A percentile compares a stretch with the other conserved stretches of the same genome.
These are phyloP conservation scores for Heterocephalus glaber DNA, from an alignment of 2,113 vertebrate species.

Conservation along the genomic window DNA sequence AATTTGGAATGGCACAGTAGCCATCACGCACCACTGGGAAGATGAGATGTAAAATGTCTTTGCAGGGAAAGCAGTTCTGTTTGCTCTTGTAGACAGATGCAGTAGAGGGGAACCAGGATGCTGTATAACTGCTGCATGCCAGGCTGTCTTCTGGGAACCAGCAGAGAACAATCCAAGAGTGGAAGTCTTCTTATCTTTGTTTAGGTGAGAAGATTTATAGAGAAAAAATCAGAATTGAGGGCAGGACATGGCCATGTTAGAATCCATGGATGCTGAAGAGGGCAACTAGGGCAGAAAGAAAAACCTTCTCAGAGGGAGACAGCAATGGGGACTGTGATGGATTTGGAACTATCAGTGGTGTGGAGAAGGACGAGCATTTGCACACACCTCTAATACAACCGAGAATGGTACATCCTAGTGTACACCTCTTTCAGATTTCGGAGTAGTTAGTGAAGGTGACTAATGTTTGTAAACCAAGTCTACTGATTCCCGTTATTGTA, in stretches of 20 bases:
- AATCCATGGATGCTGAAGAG: not conserved
- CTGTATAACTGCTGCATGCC: not conserved
- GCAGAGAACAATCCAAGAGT: not conserved
- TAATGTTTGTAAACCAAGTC: no score
- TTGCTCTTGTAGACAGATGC: not conserved
- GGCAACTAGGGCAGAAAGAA: not conserved
- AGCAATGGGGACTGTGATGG: rapidly evolving
- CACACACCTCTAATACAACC: not conserved
- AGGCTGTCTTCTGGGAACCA: not conserved
- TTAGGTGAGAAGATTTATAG: not conserved
- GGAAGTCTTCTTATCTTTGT: not conserved
- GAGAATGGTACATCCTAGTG: no score
- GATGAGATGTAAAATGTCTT: not conserved
- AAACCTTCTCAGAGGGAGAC: not conserved
- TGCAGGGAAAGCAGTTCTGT: not conserved
- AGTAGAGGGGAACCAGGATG: not conserved
- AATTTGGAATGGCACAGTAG: not conserved
- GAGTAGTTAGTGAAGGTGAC: not conserved
- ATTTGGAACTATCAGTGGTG: no score
- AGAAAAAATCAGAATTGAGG: not conserved
- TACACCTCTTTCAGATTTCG: not conserved
- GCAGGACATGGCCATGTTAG: no score
- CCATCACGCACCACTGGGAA: not conserved
- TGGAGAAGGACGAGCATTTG: not conserved
- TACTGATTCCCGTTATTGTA: no score